phyloP scores from a whole-genome alignment of 1,140 invertebrate genomes.

The Heliconius melpomene region DNA sequence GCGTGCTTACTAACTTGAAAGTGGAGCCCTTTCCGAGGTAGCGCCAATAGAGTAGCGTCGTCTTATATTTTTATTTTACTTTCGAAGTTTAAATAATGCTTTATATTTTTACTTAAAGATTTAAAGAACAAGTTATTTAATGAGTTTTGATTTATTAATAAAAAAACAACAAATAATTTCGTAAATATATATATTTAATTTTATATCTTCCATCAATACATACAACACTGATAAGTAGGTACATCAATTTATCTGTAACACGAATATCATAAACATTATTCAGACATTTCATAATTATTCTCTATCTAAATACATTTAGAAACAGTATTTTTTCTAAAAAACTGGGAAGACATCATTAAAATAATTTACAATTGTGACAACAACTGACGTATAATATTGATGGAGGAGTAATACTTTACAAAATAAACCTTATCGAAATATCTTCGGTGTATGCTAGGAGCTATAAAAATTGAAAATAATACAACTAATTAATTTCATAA shows the following conservation, averaged over 20 bases:
- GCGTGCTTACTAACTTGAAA: too few relatives aligned
- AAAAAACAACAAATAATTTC: conserved; percentile 66
- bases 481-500: conserved; percentile 81
- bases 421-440: conserved; percentile 81
- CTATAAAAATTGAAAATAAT: conserved; percentile 81
- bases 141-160: neutral
- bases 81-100: too few relatives aligned
- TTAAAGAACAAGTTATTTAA: too few relatives aligned
- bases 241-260: conserved; percentile 61
- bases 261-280: conserved; percentile 59
- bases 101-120: too few relatives aligned
- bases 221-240: conserved; percentile 75
- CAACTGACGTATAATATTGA: conserved; percentile 69
- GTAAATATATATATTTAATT: conserved; percentile 81
- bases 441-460: conserved; percentile 81
- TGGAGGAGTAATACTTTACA: conserved; percentile 79
- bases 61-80: too few relatives aligned
- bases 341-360: conserved; percentile 69
- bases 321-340: conserved; percentile 40
- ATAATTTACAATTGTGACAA: conserved; percentile 35
- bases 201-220: conserved; percentile 81
- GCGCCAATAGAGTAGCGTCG: too few relatives aligned
- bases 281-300: conserved; percentile 42
- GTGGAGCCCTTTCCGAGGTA: too few relatives aligned
- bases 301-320: conserved; percentile 6